phyloP scores from a whole-genome alignment of 1,140 invertebrate species.

The Listronotus oregonensis region DNA sequence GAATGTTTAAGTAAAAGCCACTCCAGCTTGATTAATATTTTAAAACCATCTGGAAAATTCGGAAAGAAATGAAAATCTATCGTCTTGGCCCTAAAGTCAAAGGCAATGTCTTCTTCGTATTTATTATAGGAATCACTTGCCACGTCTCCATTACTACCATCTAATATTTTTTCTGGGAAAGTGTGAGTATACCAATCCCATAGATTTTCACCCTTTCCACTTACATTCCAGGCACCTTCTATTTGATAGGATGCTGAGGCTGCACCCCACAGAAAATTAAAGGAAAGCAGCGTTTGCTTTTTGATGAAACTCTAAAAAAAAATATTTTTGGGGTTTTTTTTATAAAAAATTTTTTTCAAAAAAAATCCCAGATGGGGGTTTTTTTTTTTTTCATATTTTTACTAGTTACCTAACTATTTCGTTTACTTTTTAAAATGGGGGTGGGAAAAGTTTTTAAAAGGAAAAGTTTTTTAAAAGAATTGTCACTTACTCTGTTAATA shows the following conservation, averaged over 20 bases:
- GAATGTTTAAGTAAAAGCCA: conserved; percentile 68
- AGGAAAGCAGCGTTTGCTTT: conserved; percentile 10
- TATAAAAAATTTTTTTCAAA: too few species aligned
- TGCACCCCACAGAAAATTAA: conserved; percentile 11
- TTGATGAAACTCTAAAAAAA: conserved; percentile 16
- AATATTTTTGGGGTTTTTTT: too few species aligned
- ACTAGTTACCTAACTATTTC: too few species aligned
- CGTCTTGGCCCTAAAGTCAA: conserved; percentile 22
- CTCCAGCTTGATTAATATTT: conserved; percentile 63
- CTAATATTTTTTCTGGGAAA: conserved; percentile 51
- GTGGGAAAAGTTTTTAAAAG: too few species aligned
- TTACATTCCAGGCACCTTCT: conserved; percentile 30
- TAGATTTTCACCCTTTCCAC: conserved; percentile 60
- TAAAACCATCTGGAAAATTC: conserved; percentile 47
- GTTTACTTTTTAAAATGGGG: too few species aligned
- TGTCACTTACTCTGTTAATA: too few species aligned
- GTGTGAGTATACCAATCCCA: conserved; percentile 66
- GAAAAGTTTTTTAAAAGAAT: too few species aligned
- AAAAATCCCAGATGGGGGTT: too few species aligned
- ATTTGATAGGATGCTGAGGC: conserved; percentile 21
- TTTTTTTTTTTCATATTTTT: too few species aligned
- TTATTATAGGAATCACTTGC: conserved; percentile 30
- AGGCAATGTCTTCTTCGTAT: conserved; percentile 28
- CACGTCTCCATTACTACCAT: conserved; percentile 27
- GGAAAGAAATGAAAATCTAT: conserved; percentile 67